Evolutionary conservation across 1,140 invertebrate species (phyloP).

Genomic region (Pomacea maculata): DNA sequence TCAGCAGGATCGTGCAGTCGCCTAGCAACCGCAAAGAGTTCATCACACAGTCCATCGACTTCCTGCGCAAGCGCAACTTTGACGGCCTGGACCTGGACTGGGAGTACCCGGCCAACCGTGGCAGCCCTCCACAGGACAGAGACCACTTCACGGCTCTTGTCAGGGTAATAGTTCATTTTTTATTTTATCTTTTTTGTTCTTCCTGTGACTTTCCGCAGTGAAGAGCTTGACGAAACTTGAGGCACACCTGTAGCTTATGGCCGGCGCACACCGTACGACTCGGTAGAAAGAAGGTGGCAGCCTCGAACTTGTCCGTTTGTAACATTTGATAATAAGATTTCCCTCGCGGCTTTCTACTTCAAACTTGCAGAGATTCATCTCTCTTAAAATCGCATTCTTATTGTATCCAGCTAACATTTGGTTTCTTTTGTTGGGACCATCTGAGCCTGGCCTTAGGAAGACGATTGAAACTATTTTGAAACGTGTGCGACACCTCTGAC

Average conservation of each 20-base stretch:
- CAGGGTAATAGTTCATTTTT: constrained; percentile 64
- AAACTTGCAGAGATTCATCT: too few relatives aligned
- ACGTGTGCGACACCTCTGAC: too few relatives aligned
- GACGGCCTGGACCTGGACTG: constrained; percentile 95
- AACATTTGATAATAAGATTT: too few relatives aligned
- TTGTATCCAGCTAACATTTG: background rate
- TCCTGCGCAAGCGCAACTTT: constrained; percentile 89
- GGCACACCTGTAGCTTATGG: background rate
- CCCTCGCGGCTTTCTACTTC: too few relatives aligned
- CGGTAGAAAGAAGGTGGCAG: too few relatives aligned
- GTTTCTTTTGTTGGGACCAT: background rate
- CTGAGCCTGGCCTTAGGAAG: background rate
- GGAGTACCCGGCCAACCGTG: constrained; percentile 91
- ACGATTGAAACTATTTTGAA: too few relatives aligned
- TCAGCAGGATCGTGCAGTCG: constrained; percentile 42
- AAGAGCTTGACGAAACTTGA: background rate
- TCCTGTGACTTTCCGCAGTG: background rate
- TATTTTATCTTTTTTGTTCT: background rate
- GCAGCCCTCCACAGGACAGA: constrained; percentile 87
- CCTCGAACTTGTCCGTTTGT: too few relatives aligned
- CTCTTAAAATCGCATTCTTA: background rate
- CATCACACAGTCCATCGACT: constrained; percentile 74
- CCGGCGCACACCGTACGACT: too few relatives aligned
- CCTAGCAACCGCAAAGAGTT: constrained; percentile 37
- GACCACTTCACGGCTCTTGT: constrained; percentile 90